Evolutionary conservation across 2,888 invertebrate genomes (phyloP).

Genomic region (Caenorhabditis angaria): DNA sequence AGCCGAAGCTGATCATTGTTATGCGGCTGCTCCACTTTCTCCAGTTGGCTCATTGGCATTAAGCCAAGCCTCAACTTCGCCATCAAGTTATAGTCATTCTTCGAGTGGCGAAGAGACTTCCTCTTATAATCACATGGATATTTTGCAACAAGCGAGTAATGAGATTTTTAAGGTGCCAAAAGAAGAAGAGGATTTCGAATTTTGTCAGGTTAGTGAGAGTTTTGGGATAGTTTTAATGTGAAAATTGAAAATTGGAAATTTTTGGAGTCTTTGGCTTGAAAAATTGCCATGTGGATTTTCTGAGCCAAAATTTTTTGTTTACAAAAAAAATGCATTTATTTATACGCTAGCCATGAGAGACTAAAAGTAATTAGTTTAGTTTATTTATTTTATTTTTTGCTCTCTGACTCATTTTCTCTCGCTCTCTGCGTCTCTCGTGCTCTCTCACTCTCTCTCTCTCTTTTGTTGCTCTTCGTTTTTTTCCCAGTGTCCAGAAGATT

Average conservation of each 20-base stretch:
- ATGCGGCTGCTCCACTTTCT: slow-evolving; percentile 27
- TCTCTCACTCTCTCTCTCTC: not conserved
- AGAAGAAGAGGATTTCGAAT: slow-evolving; percentile 22
- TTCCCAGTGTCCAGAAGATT: too few relatives aligned
- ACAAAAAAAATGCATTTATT: too few relatives aligned
- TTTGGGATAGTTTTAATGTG: too few relatives aligned
- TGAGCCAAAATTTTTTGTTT: too few relatives aligned
- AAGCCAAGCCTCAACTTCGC: slow-evolving; percentile 34
- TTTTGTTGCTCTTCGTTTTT: not conserved
- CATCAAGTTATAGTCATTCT: slow-evolving; percentile 37
- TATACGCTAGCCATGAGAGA: too few relatives aligned
- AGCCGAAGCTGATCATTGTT: slow-evolving; percentile 20
- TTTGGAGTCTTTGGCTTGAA: too few relatives aligned
- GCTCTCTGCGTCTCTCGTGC: not conserved
- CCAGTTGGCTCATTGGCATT: slow-evolving; percentile 31
- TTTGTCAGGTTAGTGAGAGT: slow-evolving; percentile 20
- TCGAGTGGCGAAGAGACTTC: slow-evolving; percentile 19
- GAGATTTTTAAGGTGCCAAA: slow-evolving; percentile 22
- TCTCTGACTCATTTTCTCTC: not conserved
- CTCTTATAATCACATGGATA: slow-evolving; percentile 21
- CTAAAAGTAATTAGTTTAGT: too few relatives aligned
- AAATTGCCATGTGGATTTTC: too few relatives aligned
- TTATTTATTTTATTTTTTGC: not conserved
- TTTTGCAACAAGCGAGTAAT: slow-evolving; percentile 37
- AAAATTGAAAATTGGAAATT: too few relatives aligned